Conservation (phyloP, 2,888 invertebrate genomes). For the Therioaphis trifolii region DNA sequence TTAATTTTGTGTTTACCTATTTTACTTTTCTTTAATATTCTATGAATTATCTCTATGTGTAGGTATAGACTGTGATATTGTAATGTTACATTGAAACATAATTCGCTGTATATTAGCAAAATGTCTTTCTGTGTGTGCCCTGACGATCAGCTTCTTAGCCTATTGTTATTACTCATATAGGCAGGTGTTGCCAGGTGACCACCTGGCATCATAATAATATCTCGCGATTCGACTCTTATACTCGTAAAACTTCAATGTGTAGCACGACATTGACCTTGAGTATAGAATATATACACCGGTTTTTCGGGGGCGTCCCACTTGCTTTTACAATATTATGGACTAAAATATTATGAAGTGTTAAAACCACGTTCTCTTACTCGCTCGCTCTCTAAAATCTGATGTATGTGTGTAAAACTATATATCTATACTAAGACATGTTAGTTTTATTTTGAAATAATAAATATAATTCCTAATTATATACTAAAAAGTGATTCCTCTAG, state of each 20-base stretch:
- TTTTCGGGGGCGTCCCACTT: slow-evolving; percentile 20
- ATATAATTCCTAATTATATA: background rate
- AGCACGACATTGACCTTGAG: slow-evolving; percentile 47
- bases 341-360: slow-evolving; percentile 10
- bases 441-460: background rate
- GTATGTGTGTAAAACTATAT: background rate
- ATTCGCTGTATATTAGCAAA: background rate
- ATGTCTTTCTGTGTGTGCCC: background rate
- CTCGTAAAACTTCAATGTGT: slow-evolving; percentile 12
- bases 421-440: no score
- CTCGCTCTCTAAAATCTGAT: background rate
- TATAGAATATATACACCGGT: slow-evolving; percentile 23
- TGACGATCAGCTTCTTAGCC: background rate
- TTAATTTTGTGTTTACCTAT: no score
- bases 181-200: slow-evolving; percentile 60
- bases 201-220: slow-evolving; percentile 55
- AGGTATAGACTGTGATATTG: no score
- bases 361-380: background rate
- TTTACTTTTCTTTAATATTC: background rate
- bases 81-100: background rate
- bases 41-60: background rate
- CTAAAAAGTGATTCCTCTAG: background rate
- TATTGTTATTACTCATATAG: slow-evolving; percentile 45
- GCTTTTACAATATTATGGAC: slow-evolving; percentile 7
- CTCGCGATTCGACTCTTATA: slow-evolving; percentile 30